Conservation (phyloP, 2,888 invertebrate genomes). For the Plagiodera versicolora region DNA sequence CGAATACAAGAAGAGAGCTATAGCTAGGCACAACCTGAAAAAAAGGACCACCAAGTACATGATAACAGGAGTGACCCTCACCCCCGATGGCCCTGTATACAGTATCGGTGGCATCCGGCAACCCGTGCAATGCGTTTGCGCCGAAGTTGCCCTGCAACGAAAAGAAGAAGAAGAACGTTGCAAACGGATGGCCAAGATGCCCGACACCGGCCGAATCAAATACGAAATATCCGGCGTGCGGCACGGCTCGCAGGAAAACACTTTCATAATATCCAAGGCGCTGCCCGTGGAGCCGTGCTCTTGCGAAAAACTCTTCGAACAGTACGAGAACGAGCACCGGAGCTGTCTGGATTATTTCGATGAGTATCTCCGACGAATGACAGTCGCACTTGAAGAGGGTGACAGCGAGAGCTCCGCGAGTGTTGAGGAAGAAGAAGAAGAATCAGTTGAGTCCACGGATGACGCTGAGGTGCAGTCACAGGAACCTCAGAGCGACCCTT, state of each 20-base stretch:
- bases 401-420: conserved; percentile 6
- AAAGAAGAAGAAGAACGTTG: conserved; percentile 34
- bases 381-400: conserved; percentile 20
- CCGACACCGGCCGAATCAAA: conserved; percentile 41
- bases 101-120: conserved; percentile 36
- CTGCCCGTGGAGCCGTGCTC: conserved; percentile 41
- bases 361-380: conserved; percentile 21
- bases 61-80: conserved; percentile 26
- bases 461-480: too few species aligned
- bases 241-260: conserved; percentile 44
- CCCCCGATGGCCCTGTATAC: conserved; percentile 36
- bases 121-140: conserved; percentile 38
- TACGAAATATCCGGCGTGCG: conserved; percentile 47
- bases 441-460: not conserved
- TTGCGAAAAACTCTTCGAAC: conserved; percentile 44
- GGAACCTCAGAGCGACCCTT: not conserved
- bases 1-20: conserved; percentile 32
- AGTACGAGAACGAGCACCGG: conserved; percentile 42
- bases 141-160: conserved; percentile 28
- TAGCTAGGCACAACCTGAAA: conserved; percentile 32
- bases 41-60: conserved; percentile 34
- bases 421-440: conserved; percentile 6
- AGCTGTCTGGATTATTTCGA: conserved; percentile 38
- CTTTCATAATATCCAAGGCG: conserved; percentile 43
- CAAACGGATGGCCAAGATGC: conserved; percentile 40